phyloP scores from a whole-genome alignment of 2,797 vertebrate genomes.

The Spinus pinus region DNA sequence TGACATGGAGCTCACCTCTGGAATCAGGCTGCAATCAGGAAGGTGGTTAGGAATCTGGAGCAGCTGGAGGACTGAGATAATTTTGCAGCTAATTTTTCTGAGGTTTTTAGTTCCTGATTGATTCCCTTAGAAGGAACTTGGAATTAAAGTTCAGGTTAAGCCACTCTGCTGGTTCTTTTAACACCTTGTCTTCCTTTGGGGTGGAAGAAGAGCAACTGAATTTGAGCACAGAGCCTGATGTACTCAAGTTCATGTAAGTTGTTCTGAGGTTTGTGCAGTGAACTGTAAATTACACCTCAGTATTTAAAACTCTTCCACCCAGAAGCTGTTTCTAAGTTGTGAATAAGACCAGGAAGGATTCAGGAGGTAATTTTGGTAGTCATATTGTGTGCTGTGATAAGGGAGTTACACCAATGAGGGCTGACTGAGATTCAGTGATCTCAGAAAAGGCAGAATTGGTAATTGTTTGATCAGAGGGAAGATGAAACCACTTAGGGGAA shows the following conservation, averaged over 20 bases:
- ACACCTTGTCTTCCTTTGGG: not conserved
- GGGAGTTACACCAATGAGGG: not conserved
- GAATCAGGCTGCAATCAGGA: not conserved
- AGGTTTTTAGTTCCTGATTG: not conserved
- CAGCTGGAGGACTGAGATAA: slow-evolving; percentile 15
- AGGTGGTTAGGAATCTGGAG: not conserved
- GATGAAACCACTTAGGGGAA: not conserved
- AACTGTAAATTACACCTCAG: not conserved
- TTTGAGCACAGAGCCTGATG: not conserved
- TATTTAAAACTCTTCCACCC: not conserved
- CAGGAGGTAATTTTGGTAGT: not conserved
- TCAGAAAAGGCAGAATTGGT: not conserved
- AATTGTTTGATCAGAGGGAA: not conserved
- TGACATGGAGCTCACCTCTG: not conserved
- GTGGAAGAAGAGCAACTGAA: not conserved
- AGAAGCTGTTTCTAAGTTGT: not conserved
- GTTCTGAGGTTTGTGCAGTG: not conserved
- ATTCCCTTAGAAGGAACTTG: not conserved
- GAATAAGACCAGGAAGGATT: not conserved
- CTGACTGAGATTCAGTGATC: not conserved
- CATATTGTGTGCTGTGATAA: not conserved
- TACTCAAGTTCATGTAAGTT: not conserved
- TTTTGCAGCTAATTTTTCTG: slow-evolving; percentile 26
- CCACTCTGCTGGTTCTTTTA: not conserved
- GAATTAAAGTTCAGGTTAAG: not conserved